These are phyloP conservation scores for Lutjanus erythropterus DNA, from an alignment of 2,113 vertebrate species.

Conservation along the genomic window DNA sequence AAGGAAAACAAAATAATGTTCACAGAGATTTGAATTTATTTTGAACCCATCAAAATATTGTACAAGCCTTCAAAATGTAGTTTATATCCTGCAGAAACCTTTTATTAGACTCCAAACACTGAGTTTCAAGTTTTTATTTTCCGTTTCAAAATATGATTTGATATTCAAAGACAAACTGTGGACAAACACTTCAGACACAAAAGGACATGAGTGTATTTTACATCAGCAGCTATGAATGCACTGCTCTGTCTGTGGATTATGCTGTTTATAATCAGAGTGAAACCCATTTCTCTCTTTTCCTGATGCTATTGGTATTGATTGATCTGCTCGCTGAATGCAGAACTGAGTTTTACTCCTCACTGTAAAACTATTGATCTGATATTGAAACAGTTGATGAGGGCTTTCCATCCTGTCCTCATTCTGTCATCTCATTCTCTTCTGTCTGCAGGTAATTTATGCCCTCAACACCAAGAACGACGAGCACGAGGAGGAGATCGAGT, in stretches of 20 bases:
- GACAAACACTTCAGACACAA: neutral
- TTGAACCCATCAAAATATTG: too few species aligned
- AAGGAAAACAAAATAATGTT: too few species aligned
- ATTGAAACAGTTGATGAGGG: conserved; percentile 26
- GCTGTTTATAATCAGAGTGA: conserved; percentile 21
- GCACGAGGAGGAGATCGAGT: conserved; percentile 94
- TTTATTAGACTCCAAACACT: too few species aligned
- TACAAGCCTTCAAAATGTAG: too few species aligned
- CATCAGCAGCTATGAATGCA: neutral
- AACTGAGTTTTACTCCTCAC: neutral
- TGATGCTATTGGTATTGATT: conserved; percentile 35
- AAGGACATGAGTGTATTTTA: neutral
- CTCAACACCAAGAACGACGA: conserved; percentile 99
- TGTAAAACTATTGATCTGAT: conserved; percentile 34
- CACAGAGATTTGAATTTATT: too few species aligned
- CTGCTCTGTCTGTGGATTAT: neutral
- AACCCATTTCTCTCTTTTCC: neutral
- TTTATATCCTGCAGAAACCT: too few species aligned
- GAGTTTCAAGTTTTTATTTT: too few species aligned
- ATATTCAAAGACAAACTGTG: neutral
- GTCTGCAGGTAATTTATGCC: conserved; percentile 94
- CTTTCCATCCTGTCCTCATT: conserved; percentile 1
- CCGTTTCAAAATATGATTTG: too few species aligned
- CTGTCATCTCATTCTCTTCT: conserved; percentile 34
- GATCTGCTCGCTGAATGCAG: conserved; percentile 15